Evolutionary conservation across 2,888 invertebrate genomes (phyloP).

Genomic region (Tuta absoluta): DNA sequence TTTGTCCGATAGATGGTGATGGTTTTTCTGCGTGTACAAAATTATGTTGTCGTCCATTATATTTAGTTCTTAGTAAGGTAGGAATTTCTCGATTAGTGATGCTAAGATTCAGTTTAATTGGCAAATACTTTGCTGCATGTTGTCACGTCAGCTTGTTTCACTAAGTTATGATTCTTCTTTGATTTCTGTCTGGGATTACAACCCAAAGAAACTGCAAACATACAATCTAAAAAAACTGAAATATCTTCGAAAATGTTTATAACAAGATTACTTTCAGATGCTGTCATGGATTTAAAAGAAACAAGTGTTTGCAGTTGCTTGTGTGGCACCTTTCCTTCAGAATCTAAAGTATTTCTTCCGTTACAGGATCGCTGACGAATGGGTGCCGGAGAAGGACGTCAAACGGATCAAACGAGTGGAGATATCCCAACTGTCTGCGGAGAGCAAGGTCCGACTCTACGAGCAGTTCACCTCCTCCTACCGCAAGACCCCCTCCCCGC

Average conservation of each 20-base stretch:
- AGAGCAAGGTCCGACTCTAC: constrained; percentile 76
- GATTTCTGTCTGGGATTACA: constrained; percentile 54
- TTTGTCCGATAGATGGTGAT: constrained; percentile 6
- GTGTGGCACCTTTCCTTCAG: constrained; percentile 59
- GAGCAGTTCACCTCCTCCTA: constrained; percentile 76
- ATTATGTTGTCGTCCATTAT: not conserved
- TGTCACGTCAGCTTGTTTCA: constrained; percentile 22
- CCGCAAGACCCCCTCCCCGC: constrained; percentile 45
- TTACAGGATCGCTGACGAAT: constrained; percentile 91
- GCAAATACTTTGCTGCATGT: constrained; percentile 20
- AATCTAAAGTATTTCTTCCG: constrained; percentile 24
- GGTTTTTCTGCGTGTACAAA: constrained; percentile 12
- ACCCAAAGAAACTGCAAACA: constrained; percentile 73
- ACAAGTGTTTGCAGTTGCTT: constrained; percentile 70
- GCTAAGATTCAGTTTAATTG: constrained; percentile 3
- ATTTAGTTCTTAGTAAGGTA: not conserved
- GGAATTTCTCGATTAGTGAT: not conserved
- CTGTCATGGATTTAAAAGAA: not conserved
- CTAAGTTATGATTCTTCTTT: not conserved
- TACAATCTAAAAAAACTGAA: constrained; percentile 34
- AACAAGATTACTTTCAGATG: constrained; percentile 41
- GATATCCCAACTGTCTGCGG: constrained; percentile 74
- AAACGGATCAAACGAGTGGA: constrained; percentile 83
- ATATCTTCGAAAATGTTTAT: constrained; percentile 17
- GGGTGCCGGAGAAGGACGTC: constrained; percentile 89